Conservation (phyloP, 2,797 vertebrate genomes). For the Thaleichthys pacificus region DNA sequence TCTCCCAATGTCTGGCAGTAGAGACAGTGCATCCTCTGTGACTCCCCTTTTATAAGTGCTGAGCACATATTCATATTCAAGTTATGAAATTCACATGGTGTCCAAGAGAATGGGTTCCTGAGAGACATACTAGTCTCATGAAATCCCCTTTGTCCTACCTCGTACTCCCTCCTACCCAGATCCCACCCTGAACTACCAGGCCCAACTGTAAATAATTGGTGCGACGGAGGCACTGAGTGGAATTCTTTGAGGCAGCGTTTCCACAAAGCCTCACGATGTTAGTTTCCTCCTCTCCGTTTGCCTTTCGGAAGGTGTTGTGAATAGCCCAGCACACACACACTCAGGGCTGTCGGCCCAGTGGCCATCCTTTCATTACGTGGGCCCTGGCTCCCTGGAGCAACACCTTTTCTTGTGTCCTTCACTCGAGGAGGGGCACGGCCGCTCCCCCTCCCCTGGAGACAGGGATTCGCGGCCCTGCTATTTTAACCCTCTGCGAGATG, state of each 20-base stretch:
- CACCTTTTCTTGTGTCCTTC: slow-evolving; percentile 77
- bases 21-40: background rate
- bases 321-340: slow-evolving; percentile 11
- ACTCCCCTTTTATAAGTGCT: background rate
- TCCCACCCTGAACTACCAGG: background rate
- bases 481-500: slow-evolving; percentile 81
- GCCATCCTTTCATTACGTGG: slow-evolving; percentile 71
- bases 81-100: no score
- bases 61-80: background rate
- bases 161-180: background rate
- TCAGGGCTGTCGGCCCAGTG: slow-evolving; percentile 64
- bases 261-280: background rate
- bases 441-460: slow-evolving; percentile 62
- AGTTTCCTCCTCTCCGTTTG: background rate
- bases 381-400: slow-evolving; percentile 72
- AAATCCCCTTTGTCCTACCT: background rate
- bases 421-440: slow-evolving; percentile 68
- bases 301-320: slow-evolving; percentile 1
- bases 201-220: background rate
- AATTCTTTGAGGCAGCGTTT: background rate
- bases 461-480: slow-evolving; percentile 73
- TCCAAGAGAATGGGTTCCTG: no score
- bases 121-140: background rate
- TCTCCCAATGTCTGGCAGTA: background rate
- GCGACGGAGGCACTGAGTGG: background rate